These are phyloP conservation scores for Diogma glabrata DNA, from an alignment of 2,888 invertebrate species.

Conservation along the genomic window DNA sequence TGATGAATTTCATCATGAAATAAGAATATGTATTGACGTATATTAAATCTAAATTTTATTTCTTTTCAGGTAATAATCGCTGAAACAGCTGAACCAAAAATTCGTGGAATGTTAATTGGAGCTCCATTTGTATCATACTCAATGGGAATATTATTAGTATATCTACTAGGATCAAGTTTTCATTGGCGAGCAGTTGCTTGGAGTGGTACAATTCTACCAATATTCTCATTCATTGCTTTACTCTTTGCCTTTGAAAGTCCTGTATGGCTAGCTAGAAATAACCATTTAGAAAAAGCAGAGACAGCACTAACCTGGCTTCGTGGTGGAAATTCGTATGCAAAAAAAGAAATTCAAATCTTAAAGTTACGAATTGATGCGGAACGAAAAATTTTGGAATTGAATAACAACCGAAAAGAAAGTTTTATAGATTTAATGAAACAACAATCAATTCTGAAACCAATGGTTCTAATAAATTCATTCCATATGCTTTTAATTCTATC, in stretches of 20 bases:
- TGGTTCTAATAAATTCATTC: slow-evolving; percentile 60
- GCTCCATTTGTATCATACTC: slow-evolving; percentile 64
- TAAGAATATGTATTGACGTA: too few relatives aligned
- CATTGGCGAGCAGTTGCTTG: slow-evolving; percentile 61
- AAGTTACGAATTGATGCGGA: slow-evolving; percentile 48
- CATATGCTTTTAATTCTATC: slow-evolving; percentile 60
- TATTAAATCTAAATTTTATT: too few relatives aligned
- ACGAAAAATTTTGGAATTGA: slow-evolving; percentile 30
- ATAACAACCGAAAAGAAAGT: slow-evolving; percentile 37
- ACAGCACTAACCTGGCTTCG: slow-evolving; percentile 48
- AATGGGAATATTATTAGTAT: slow-evolving; percentile 60
- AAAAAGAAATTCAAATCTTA: slow-evolving; percentile 48
- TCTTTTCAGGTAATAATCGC: slow-evolving; percentile 55
- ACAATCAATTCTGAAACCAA: slow-evolving; percentile 55
- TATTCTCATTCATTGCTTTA: slow-evolving; percentile 47
- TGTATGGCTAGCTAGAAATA: slow-evolving; percentile 56
- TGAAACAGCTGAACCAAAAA: slow-evolving; percentile 60
- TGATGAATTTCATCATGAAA: too few relatives aligned
- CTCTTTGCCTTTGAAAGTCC: slow-evolving; percentile 60
- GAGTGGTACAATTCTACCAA: slow-evolving; percentile 47
- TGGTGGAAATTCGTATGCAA: slow-evolving; percentile 45
- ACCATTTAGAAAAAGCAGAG: slow-evolving; percentile 41
- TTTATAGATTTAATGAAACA: slow-evolving; percentile 44
- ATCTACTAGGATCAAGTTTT: slow-evolving; percentile 54
- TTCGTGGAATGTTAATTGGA: slow-evolving; percentile 58